Evolutionary conservation across 2,888 invertebrate species (phyloP).

Genomic region (Acanthoscelides obtectus): DNA sequence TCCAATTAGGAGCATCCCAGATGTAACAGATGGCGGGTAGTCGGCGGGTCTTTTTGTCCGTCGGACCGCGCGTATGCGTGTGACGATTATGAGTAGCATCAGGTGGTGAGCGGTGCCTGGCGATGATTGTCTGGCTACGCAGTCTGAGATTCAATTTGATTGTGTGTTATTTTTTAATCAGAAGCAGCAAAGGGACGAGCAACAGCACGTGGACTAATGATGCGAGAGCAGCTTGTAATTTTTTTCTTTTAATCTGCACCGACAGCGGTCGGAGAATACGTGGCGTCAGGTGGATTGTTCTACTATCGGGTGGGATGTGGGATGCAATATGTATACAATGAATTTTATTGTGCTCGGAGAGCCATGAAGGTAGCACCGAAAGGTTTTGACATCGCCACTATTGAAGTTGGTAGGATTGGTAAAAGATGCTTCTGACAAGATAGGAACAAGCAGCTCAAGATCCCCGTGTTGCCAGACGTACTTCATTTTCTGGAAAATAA

Average conservation of each 20-base stretch:
- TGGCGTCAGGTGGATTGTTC: neutral
- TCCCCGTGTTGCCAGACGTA: too few species aligned
- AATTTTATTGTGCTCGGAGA: too few species aligned
- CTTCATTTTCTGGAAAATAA: too few species aligned
- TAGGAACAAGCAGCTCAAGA: too few species aligned
- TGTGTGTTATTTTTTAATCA: neutral
- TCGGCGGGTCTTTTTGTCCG: neutral
- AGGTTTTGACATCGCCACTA: too few species aligned
- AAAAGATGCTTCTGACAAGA: too few species aligned
- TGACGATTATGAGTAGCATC: slow-evolving; percentile 8
- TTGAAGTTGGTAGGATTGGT: too few species aligned
- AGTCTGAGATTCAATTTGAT: neutral
- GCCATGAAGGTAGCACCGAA: too few species aligned
- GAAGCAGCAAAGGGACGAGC: neutral
- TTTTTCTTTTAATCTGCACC: neutral
- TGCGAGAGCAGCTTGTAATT: neutral
- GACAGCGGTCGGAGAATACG: neutral
- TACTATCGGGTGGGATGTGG: too few species aligned
- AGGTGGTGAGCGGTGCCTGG: slow-evolving; percentile 9
- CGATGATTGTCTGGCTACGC: neutral
- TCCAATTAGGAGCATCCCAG: neutral
- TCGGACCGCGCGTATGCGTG: neutral
- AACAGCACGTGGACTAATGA: neutral
- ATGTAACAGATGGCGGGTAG: neutral
- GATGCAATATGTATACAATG: too few species aligned